These are phyloP conservation scores for Platysternon megacephalum DNA, from an alignment of 2,113 vertebrate genomes.

Conservation along the genomic window DNA sequence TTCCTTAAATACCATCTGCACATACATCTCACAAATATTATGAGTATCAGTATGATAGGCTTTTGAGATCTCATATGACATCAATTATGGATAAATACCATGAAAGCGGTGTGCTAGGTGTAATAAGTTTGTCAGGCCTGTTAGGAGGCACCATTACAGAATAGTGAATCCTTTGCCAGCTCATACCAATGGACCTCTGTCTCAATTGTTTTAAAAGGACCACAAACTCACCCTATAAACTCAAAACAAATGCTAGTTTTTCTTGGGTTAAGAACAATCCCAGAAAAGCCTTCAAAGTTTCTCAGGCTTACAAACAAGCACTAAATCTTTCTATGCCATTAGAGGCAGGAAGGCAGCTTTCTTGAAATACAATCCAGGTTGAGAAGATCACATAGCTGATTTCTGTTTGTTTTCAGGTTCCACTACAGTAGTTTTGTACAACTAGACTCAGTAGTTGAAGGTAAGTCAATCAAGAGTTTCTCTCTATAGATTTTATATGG, in stretches of 20 bases:
- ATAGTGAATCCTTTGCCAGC: no score
- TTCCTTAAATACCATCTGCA: no score
- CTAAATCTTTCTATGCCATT: neutral
- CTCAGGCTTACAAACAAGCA: neutral
- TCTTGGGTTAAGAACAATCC: neutral
- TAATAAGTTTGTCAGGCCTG: no score
- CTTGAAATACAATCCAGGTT: neutral
- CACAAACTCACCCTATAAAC: neutral
- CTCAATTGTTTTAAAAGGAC: no score
- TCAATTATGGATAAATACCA: no score
- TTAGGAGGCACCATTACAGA: no score
- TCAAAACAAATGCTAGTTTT: neutral
- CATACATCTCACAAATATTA: no score
- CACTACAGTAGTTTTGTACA: neutral
- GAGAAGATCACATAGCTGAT: neutral
- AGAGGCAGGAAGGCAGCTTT: accelerated
- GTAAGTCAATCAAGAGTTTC: neutral
- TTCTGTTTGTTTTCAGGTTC: neutral
- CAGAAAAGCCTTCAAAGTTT: neutral
- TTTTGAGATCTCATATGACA: no score
- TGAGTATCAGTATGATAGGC: no score
- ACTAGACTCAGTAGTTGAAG: neutral
- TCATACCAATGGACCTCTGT: no score
- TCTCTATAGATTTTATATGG: neutral
- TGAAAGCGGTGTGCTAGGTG: no score